Percentiles rank a stretch among this genome's conserved stretches.
phyloP scores from a whole-genome alignment of 2,797 vertebrate species.

The Crenuchus spilurus region DNA sequence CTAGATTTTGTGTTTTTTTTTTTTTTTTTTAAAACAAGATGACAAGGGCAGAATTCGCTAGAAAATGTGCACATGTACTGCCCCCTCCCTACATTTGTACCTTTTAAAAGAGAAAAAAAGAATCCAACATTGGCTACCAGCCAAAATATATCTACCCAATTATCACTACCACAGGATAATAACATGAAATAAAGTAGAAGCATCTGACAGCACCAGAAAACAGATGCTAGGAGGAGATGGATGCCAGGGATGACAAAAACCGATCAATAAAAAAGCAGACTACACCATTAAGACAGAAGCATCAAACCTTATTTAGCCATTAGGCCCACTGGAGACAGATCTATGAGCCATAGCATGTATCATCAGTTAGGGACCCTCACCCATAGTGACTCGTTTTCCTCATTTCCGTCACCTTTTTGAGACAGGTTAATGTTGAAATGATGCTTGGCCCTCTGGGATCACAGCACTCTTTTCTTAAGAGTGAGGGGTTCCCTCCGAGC shows the following conservation, averaged over 20 bases:
- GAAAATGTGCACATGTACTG: too few species aligned
- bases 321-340: constrained; percentile 24
- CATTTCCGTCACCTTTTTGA: too few species aligned
- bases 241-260: background rate
- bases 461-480: background rate
- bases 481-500: background rate
- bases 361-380: too few species aligned
- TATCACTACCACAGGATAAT: background rate
- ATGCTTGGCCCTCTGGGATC: background rate
- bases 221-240: constrained; percentile 2
- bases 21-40: too few species aligned
- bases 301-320: constrained; percentile 35
- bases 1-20: too few species aligned
- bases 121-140: background rate
- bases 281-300: constrained; percentile 31
- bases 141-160: background rate
- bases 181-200: background rate
- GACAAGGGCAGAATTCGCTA: too few species aligned
- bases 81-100: too few species aligned
- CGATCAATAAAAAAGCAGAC: constrained; percentile 13
- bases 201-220: background rate
- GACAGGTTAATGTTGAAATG: constrained; percentile 8
- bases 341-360: background rate
- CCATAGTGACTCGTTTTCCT: too few species aligned
- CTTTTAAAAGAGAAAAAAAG: background rate